These are phyloP conservation scores for Falco novaeseelandiae DNA, from an alignment of 2,797 vertebrate genomes.

Conservation along the genomic window DNA sequence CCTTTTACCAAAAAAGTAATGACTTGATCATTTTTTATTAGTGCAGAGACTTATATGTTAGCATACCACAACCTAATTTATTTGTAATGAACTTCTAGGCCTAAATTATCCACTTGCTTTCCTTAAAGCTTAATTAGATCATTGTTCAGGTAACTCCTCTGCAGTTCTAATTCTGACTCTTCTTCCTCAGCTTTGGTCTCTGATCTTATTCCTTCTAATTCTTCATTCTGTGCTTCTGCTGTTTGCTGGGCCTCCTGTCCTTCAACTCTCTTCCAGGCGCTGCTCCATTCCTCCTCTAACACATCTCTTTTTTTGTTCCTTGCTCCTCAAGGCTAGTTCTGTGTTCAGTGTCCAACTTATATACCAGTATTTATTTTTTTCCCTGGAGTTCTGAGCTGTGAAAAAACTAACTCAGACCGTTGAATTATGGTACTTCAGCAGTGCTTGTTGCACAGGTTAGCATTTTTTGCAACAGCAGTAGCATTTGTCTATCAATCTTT, in stretches of 20 bases:
- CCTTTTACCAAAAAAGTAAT: neutral
- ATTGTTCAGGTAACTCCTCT: neutral
- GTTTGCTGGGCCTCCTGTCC: neutral
- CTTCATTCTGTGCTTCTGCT: neutral
- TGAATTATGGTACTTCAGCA: neutral
- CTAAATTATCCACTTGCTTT: neutral
- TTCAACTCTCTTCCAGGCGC: neutral
- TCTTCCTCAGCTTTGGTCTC: neutral
- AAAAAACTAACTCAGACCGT: neutral
- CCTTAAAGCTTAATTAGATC: neutral
- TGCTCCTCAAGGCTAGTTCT: neutral
- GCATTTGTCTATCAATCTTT: neutral
- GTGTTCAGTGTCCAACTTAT: neutral
- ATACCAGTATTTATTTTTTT: neutral
- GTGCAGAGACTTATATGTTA: neutral
- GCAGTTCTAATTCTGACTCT: neutral
- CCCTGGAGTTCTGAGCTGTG: neutral
- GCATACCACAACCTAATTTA: neutral
- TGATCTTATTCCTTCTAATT: neutral
- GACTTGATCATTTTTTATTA: neutral
- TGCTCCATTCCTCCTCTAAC: neutral
- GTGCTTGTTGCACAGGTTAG: neutral
- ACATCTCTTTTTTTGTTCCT: neutral
- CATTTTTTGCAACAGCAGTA: neutral
- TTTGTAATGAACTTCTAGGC: neutral